Evolutionary conservation across 2,888 invertebrate species (phyloP), one percentile per base, ranked within the genome.

Genomic region (Eupithecia pulchellata): DNA sequence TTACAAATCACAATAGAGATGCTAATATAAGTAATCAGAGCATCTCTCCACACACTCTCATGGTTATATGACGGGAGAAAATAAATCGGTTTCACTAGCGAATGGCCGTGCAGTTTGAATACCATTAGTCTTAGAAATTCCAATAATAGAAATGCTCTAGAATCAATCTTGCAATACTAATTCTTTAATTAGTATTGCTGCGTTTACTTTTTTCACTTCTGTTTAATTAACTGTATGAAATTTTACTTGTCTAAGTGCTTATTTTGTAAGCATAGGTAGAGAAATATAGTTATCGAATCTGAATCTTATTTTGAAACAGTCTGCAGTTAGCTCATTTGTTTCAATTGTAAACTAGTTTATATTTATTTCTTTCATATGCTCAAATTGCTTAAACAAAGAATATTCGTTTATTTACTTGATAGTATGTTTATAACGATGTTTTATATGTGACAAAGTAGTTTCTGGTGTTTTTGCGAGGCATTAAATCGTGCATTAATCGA

Each of bases 71-170:
- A 68, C 63, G 39, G 60, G 73, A 64, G 68, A 74, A 75, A 76
- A 73, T 70, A 73, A 69, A 75, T 72, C 74, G 64, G 75, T 77
- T 78, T 78, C 77, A 76, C 77, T 75, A 69, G 71, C 62, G 60
- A 63, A 30, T 30, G 34, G 32, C 0, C 34, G 25, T 61, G 61
- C 34, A 32, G 61, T 67, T 30, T 66, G 74, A 69, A 73, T 73
- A 55, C 67, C 68, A 66, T 72, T 63, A 52, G 69, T 64, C 67
- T 67, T 62, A 55, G 52, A 52, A 67, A 72, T 72, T 32, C 64
- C 64, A 60, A 9, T 64, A 64, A 58, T 66, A 66, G 66, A 66
- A 63, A 52, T 55, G 52, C 27, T 61, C 13, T 61, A 32, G 32
- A 20, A 61, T 61, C 11, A 20, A 20, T 61, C 34, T 13, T 36